A percentile compares a stretch with the other conserved stretches of the same genome.
Conservation (phyloP, 2,888 invertebrate species). For the Drosophila leonis region DNA sequence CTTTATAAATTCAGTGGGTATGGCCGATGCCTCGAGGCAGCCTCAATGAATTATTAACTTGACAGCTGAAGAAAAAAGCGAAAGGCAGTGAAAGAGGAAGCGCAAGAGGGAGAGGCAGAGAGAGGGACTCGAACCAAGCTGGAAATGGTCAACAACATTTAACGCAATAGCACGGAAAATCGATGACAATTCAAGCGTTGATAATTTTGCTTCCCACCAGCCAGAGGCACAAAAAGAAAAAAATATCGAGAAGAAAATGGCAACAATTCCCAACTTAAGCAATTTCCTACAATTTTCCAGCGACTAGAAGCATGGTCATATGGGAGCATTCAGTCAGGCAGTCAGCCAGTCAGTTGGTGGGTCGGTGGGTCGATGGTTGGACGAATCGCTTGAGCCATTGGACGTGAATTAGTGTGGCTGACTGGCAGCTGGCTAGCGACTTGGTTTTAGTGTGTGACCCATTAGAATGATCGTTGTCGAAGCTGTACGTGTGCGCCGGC, state of each 20-base stretch:
- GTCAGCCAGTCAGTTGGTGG: constrained; percentile 18
- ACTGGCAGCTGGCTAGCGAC: constrained; percentile 56
- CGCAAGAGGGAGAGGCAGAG: neutral
- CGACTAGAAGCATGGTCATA: constrained; percentile 58
- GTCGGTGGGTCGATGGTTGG: constrained; percentile 16
- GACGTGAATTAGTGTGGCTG: constrained; percentile 70
- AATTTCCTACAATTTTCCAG: constrained; percentile 79
- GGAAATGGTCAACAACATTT: constrained; percentile 72
- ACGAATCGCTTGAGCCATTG: constrained; percentile 66
- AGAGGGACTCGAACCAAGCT: constrained; percentile 19
- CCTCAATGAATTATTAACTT: constrained; percentile 75
- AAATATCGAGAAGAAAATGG: constrained; percentile 37
- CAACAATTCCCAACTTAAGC: constrained; percentile 79
- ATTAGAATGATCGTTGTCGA: constrained; percentile 80
- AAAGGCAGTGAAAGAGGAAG: neutral
- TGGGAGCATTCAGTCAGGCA: constrained; percentile 54
- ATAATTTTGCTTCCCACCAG: constrained; percentile 70
- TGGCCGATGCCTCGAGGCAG: constrained; percentile 50
- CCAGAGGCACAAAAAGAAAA: constrained; percentile 59
- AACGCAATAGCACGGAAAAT: constrained; percentile 80
- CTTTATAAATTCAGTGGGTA: constrained; percentile 68
- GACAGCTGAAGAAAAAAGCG: constrained; percentile 17
- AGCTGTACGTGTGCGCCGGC: constrained; percentile 72
- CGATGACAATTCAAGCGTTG: constrained; percentile 80
- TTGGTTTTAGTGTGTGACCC: constrained; percentile 76